phyloP scores from a whole-genome alignment of 2,888 invertebrate genomes.

The Zeuzera pyrina region DNA sequence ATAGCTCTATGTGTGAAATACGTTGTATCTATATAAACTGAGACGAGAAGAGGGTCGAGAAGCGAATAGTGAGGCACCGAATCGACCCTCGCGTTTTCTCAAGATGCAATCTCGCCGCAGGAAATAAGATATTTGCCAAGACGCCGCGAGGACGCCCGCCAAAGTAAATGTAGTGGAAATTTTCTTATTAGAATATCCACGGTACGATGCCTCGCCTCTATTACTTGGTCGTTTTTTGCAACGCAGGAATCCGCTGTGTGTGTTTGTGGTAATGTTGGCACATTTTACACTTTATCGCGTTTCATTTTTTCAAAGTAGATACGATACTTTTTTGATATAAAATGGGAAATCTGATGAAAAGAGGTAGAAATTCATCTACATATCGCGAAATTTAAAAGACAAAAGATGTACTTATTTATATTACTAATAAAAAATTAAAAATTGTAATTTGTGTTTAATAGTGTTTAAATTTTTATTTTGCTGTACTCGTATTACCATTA shows the following conservation, averaged over 20 bases:
- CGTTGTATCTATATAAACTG: constrained; percentile 10
- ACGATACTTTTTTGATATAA: too few species aligned
- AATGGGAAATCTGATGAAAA: too few species aligned
- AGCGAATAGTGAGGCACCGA: constrained; percentile 61
- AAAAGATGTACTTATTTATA: too few species aligned
- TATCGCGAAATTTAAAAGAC: too few species aligned
- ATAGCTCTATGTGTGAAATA: constrained; percentile 1
- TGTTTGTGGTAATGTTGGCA: constrained; percentile 35
- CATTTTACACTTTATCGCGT: constrained; percentile 45
- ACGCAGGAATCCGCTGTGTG: constrained; percentile 48
- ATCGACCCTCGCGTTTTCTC: constrained; percentile 71
- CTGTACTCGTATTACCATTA: too few species aligned
- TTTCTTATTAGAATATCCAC: constrained; percentile 74
- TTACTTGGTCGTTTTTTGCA: constrained; percentile 53
- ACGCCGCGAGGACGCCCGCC: constrained; percentile 70
- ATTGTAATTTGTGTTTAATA: too few species aligned
- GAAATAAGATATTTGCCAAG: constrained; percentile 75
- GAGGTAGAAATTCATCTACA: too few species aligned
- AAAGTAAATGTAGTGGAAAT: constrained; percentile 75
- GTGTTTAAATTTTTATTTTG: too few species aligned
- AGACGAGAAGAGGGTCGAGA: constrained; percentile 40
- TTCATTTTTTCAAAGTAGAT: constrained; percentile 1
- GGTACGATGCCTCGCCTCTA: constrained; percentile 65
- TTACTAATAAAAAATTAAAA: too few species aligned
- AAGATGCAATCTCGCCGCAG: constrained; percentile 74